phyloP scores from a whole-genome alignment of 2,113 vertebrate genomes.

The Rhipidura dahli region DNA sequence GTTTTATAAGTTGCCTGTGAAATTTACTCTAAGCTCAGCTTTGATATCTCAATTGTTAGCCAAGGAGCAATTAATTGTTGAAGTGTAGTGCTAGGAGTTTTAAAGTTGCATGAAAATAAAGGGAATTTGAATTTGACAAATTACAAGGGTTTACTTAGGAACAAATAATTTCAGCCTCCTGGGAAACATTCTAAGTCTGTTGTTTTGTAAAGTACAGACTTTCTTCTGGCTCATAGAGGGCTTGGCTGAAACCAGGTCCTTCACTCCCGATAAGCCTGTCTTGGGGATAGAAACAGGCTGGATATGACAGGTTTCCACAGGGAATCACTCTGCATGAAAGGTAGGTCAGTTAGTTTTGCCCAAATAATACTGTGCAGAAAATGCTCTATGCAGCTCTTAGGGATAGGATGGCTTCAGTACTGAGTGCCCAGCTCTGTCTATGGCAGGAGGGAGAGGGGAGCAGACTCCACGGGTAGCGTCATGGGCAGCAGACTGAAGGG shows the following conservation, averaged over 20 bases:
- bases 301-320: neutral
- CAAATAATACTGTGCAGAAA: neutral
- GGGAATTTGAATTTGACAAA: neutral
- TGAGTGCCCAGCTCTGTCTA: neutral
- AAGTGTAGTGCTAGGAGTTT: neutral
- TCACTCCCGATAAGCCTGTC: neutral
- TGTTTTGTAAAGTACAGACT: neutral
- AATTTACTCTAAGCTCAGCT: constrained; percentile 38
- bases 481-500: neutral
- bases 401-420: neutral
- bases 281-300: neutral
- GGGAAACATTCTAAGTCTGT: neutral
- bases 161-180: neutral
- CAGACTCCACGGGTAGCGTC: neutral
- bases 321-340: neutral
- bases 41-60: constrained; percentile 47
- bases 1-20: constrained; percentile 21
- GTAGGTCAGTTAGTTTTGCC: neutral
- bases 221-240: neutral
- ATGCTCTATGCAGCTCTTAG: neutral
- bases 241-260: neutral
- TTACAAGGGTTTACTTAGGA: neutral
- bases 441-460: neutral
- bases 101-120: constrained; percentile 4
- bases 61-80: constrained; percentile 33